A percentile compares a stretch with the other conserved stretches of the same genome.
Conservation (phyloP, 2,888 invertebrate species). For the Tridacna crocea region DNA sequence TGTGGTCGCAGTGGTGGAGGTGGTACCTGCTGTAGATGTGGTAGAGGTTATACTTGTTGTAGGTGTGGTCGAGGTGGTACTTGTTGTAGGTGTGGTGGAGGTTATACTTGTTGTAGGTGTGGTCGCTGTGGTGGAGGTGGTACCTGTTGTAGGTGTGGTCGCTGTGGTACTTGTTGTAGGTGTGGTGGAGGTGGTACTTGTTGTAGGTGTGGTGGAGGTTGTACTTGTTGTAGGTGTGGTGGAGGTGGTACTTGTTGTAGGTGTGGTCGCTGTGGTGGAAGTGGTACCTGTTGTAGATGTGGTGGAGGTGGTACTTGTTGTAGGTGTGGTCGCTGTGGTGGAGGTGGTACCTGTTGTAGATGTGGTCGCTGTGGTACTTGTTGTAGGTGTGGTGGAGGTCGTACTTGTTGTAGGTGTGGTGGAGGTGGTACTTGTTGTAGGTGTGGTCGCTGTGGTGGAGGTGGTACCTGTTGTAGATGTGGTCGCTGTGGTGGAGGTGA, state of each 20-base stretch:
- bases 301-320: conserved; percentile 5
- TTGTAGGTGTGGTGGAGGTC: not conserved
- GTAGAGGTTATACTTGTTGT: not conserved
- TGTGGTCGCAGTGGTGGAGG: not conserved
- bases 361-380: not conserved
- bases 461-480: conserved; percentile 4
- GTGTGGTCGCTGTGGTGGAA: not conserved
- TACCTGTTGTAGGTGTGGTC: conserved; percentile 5
- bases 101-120: not conserved
- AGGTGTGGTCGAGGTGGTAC: conserved; percentile 3
- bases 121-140: not conserved
- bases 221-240: not conserved
- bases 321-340: conserved; percentile 7
- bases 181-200: conserved; percentile 1
- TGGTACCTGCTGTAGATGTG: not conserved
- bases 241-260: not conserved
- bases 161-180: conserved; percentile 17
- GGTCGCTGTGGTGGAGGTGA: not conserved
- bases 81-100: conserved; percentile 15
- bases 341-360: not conserved
- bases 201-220: not conserved
- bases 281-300: conserved; percentile 16
- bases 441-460: conserved; percentile 8
- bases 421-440: conserved; percentile 5
- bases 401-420: conserved; percentile 10